Conservation (phyloP, 2,888 invertebrate species). For the Erebia epiphron region DNA sequence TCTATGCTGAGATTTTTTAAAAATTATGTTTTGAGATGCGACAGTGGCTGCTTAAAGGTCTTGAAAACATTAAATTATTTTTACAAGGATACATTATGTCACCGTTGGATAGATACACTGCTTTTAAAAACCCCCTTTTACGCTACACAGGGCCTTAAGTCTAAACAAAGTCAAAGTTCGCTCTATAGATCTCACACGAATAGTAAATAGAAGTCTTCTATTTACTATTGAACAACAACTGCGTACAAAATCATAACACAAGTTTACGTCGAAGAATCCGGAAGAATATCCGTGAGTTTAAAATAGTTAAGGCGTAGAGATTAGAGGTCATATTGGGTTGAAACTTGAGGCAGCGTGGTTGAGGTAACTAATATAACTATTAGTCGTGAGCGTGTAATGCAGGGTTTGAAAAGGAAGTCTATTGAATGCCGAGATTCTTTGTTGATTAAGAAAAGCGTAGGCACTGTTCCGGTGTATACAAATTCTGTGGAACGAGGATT, state of each 20-base stretch:
- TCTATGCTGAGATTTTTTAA: too few species aligned
- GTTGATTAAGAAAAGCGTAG: conserved; percentile 22
- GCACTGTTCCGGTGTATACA: conserved; percentile 15
- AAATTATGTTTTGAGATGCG: too few species aligned
- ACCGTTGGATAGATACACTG: too few species aligned
- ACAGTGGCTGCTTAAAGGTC: too few species aligned
- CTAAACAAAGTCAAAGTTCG: too few species aligned
- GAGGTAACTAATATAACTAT: background rate
- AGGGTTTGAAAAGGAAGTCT: conserved; percentile 31
- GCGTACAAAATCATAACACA: conserved; percentile 6
- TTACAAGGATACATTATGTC: too few species aligned
- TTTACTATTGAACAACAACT: too few species aligned
- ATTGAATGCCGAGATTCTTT: conserved; percentile 29
- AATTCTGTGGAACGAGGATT: conserved; percentile 14
- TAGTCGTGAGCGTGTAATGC: conserved; percentile 19
- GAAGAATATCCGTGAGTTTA: conserved; percentile 29
- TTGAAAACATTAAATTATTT: too few species aligned
- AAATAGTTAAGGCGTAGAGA: conserved; percentile 13
- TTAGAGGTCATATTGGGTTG: conserved; percentile 13
- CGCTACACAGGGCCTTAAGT: too few species aligned
- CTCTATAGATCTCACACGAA: too few species aligned
- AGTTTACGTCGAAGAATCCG: conserved; percentile 22
- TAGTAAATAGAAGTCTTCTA: too few species aligned
- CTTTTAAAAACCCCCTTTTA: too few species aligned
- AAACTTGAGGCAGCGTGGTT: background rate